Evolutionary conservation across 2,797 vertebrate genomes (phyloP), one percentile per base, ranked within the genome.

Genomic region (Thalassophryne amazonica): DNA sequence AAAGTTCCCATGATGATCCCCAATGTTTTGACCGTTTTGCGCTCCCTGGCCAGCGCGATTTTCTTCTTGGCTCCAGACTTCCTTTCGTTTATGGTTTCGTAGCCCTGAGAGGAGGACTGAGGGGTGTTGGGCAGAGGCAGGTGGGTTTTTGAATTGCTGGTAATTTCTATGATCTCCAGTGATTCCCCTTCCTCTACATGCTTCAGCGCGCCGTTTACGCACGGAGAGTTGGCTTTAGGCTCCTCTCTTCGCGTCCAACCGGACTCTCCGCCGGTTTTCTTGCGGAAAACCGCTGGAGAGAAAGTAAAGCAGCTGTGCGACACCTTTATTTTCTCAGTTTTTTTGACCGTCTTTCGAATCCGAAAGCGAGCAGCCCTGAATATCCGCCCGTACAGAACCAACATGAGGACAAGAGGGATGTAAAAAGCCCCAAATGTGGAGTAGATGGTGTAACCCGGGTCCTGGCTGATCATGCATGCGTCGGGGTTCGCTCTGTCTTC

Each of bases 1-100:
- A 99, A 98, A 9, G 97, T 98, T 12, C 96, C 96, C 95, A 99
- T 99, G 49, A 99, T 98, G 83, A 99, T 99, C 24, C 96, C 97
- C 51, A 99, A 75, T 0, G 96, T 99, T 84, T 99, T 99, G 35
- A 99, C 97, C 0, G 97, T 95, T 79, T 98, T 98, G 41, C 94
- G 92, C 50, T 98, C 96, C 16, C 96, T 88, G 24, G 95, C 94
- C 69, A 98, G 67, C 31, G 95, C 96, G 71, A 94, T 88, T 78
- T 97, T 98, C 31, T 93, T 89, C 76, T 93, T 97, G 4, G 91
- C 91, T 17, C 94, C 95, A 0, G 89, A 81, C 68, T 85, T 93
- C 58, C 85, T 93, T 42, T 96, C 94, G 20, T 89, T 93, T 74
- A 90, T 91, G 63, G 83, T 88, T 24, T 93, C 93, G 20, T 87